Conservation (phyloP, 2,888 invertebrate species). For the Morpho deidamia region DNA sequence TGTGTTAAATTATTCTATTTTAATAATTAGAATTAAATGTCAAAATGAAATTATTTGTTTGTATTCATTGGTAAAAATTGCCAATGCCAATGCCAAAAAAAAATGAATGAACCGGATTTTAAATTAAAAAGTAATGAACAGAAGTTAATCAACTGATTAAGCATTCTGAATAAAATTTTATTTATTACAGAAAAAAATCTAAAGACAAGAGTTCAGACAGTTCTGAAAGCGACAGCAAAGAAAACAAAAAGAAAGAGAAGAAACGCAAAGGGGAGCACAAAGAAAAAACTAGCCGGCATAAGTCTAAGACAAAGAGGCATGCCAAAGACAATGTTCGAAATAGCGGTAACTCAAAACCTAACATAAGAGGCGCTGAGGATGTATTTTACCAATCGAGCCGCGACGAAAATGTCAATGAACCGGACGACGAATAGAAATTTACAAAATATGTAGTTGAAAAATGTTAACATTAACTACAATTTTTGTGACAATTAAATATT, state of each 20-base stretch:
- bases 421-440: conserved; percentile 36
- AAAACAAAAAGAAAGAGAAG: conserved; percentile 4
- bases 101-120: no score
- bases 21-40: no score
- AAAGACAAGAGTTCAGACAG: conserved; percentile 25
- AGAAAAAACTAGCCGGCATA: conserved; percentile 7
- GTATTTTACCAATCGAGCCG: conserved; percentile 59
- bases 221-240: conserved; percentile 19
- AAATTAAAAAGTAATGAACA: no score
- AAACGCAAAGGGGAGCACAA: conserved; percentile 11
- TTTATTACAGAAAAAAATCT: conserved; percentile 9
- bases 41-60: no score
- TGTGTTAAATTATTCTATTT: no score
- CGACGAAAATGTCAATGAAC: conserved; percentile 64
- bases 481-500: no score
- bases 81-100: no score
- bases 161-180: no score
- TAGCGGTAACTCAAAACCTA: neutral
- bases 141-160: no score
- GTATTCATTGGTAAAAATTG: no score
- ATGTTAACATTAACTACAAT: no score
- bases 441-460: no score
- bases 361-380: conserved; percentile 25
- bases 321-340: conserved; percentile 1
- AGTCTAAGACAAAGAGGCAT: conserved; percentile 12